Evolutionary conservation across 2,888 invertebrate species (phyloP), one percentile per base, ranked within the genome.

Genomic region (Apocheima hispidaria): DNA sequence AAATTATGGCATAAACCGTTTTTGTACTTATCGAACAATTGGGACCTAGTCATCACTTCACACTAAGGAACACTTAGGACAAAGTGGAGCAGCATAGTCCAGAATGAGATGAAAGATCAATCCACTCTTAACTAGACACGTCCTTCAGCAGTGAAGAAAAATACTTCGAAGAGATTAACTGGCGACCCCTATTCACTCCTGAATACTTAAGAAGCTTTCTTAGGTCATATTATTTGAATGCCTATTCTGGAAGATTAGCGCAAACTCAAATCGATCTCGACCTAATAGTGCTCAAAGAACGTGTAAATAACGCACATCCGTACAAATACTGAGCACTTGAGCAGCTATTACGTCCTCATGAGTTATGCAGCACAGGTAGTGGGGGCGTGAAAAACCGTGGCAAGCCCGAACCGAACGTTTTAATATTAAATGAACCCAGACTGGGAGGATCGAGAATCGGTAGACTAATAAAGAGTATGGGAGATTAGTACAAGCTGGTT

Each of bases 301-400:
- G 84, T 80, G 86, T 84, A 86, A 84, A 87, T 86, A 86, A 82
- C 78, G 76, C 74, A 79, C 72, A 75, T 78, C 75, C 55, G 59
- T 59, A 76, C 78, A 85, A 84, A 87, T 86, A 86, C 79, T 74
- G 79, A 84, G 79, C 79, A 78, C 81, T 87, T 81, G 83, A 88
- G 83, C 84, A 83, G 83, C 87, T 88, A 92, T 89, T 89, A 89
- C 84, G 81, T 76, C 69, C 87, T 90, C 88, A 90, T 90, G 80
- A 88, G 86, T 87, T 82, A 92, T 92, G 88, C 87, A 91, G 75
- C 72, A 71, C 79, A 80, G 83, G 83, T 84, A 83, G 77, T 73
- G 81, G 78, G 83, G 81, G 88, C 86, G 90, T 84, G 89, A 91
- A 90, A 90, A 90, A 88, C 84, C 86, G 84, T 81, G 79, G 80